Base-by-base conservation (phyloP, 2,888 invertebrate genomes). In the Drosophila suboccidentalis region DNA sequence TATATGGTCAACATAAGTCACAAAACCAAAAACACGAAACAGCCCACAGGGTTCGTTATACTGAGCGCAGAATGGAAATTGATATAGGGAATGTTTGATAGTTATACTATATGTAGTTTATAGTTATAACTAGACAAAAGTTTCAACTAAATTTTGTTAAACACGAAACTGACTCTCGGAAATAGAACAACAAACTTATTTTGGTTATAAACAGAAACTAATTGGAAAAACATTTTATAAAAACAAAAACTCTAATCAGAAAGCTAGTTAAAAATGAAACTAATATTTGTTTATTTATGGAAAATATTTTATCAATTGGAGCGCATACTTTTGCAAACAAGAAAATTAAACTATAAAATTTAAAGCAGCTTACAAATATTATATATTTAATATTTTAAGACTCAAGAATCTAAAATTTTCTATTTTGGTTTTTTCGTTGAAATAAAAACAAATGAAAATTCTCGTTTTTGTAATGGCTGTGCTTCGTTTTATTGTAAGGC, bases 1-100 rank as follows among this genome's bases (percentile, higher is more conserved):
- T 75, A 78, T 78, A 72, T 88, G 88, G 86, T 72, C 86, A 82
- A 62, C 83, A 73, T 54, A 77, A 72, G 81, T 81, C 78, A 62
- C 41, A 46, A 77, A 66, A 60, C 81, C 62, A 64, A 71, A 71
- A 71, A 51, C 61, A 58, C 41, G 63, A 55, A 55, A 57, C 72
- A 34, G 29, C 39, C 59, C 64, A 65, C 59, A 58, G 44, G 3
- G 55, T 57, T 19, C 39, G 26, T 34, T 29, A 32, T 71, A 59
- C 80, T 80, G 17, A n/a, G 54, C 19, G n/a, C n/a, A n/a, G 11
- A 26, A n/a, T 22, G 10, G 11, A 51, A 43, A 15, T 9, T 38
- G 29, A 43, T 49, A 60, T 19, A 15, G 55, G 49, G 29, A 17
- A 46, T 51, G 19, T 51, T 46, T 51, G 22, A 39, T 47, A 59